Percentiles rank a stretch among this genome's conserved stretches.
Conservation (phyloP, 2,113 vertebrate species). For the Panthera tigris region DNA sequence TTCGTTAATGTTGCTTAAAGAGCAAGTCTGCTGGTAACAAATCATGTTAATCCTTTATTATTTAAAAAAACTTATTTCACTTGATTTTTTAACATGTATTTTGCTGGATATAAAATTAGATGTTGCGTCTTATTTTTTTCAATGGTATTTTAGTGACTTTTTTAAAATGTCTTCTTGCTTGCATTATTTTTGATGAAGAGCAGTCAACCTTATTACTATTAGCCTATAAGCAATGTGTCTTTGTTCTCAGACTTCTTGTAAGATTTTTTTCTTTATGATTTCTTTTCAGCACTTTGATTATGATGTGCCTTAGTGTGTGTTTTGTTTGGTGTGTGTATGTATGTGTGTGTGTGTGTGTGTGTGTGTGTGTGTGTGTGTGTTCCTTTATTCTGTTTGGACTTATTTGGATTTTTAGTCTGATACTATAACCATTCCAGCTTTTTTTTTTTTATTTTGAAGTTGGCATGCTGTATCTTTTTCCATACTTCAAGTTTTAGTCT, state of each 20-base stretch:
- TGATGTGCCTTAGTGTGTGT: neutral
- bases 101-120: neutral
- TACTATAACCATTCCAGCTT: neutral
- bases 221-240: neutral
- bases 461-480: neutral
- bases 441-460: neutral
- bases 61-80: neutral
- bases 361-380: neutral
- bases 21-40: neutral
- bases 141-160: neutral
- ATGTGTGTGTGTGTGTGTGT: neutral
- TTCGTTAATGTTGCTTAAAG: neutral
- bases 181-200: neutral
- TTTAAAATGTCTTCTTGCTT: neutral
- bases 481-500: neutral
- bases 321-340: neutral
- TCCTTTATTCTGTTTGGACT: neutral
- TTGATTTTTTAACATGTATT: neutral
- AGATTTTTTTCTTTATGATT: neutral
- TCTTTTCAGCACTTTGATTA: neutral
- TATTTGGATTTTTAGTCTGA: neutral
- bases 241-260: neutral
- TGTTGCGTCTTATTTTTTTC: neutral
- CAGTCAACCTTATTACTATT: neutral
- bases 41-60: neutral